Evolutionary conservation across 2,888 invertebrate genomes (phyloP), one percentile per base, ranked within the genome.

Genomic region (Fragum fragum): DNA sequence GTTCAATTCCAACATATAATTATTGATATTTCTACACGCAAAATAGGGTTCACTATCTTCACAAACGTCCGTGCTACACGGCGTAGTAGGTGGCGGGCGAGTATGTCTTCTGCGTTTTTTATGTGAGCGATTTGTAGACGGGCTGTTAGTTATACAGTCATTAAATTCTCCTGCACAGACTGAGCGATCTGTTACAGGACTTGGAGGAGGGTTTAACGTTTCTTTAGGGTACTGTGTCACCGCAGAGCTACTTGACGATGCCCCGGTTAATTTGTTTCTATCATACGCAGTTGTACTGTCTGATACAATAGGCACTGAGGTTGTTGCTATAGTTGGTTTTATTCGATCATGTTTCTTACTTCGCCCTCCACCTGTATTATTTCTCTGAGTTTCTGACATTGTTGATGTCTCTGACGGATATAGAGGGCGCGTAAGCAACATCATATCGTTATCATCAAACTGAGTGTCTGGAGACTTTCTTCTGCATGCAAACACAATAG

Each of bases 41-140:
- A 85, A 89, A 81, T 94, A 94, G 11, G 94, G 93, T 87, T 95
- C 94, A 87, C 94, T 94, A 82, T 95, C 95, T 94, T 98, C 97
- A 91, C 98, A 98, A 87, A 98, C 97, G 89, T 98, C 98, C 47
- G 98, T 98, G 87, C 98, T 98, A 93, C 98, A 98, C 0, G 98
- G 98, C 28, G 98, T 98, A 21, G 93, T 93, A 16, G 98, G 98
- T 32, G 98, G 98, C 9, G 98, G 98, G 0, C 98, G 97, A 94
- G 97, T 87, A 78, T 90, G 89, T 77, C 89, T 97, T 94, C 97
- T 97, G 32, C 97, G 95, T 94, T 97, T 59, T 39, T 74, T 74
- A 52, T 86, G 83, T 1, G 97, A 94, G 68, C 91, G 90, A 71
- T 91, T 90, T 29, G 66, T 66, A 73, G 92, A 92, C 29, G 92